Evolutionary conservation across 2,888 invertebrate species (phyloP), one percentile per base, ranked within the genome.

Genomic region (Apodemia zela): DNA sequence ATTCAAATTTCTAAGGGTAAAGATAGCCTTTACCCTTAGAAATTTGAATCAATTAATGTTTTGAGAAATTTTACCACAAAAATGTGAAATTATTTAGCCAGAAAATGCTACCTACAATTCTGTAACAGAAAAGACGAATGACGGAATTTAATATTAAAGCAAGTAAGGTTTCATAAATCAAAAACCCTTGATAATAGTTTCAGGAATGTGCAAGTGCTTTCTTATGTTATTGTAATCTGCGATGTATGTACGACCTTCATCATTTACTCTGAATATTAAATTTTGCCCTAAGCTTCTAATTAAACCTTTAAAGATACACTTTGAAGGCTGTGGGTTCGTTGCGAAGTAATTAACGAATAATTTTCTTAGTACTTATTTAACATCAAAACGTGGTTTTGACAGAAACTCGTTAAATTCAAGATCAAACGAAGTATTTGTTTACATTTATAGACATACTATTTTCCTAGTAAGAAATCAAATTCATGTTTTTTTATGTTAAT

Each of bases 321-420:
- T 49, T 6, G 63, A 67, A 66, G 61, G 68, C 67, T 68, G 64
- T 60, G 63, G 64, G 65, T 62, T 67, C 61, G 64, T 59, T 61
- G 61, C 38, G 66, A 65, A 64, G 60, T 69, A 69, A 69, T 69
- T 69, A 70, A 63, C 62, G 62, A 65, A 66, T 66, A 69, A 68
- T 69, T 67, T 70, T 59, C 33, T 49, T 21, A 33, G 18, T 17
- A 18, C 42, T 21, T 33, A 18, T 59, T 21, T 47, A 61, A 35
- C 49, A n/a, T 21, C n/a, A 21, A 33, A 42, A 54, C 38, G 25
- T 60, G 59, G 62, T 64, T 49, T 25, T 54, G 54, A 54, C 54
- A 21, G 54, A 54, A 54, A 54, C 25, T 25, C 54, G 25, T 54
- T 54, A 25, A 54, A 25, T 10, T 6, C 25, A 15, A 54, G 25